Conservation (phyloP, 2,113 vertebrate species). For the Oenanthe melanoleuca region DNA sequence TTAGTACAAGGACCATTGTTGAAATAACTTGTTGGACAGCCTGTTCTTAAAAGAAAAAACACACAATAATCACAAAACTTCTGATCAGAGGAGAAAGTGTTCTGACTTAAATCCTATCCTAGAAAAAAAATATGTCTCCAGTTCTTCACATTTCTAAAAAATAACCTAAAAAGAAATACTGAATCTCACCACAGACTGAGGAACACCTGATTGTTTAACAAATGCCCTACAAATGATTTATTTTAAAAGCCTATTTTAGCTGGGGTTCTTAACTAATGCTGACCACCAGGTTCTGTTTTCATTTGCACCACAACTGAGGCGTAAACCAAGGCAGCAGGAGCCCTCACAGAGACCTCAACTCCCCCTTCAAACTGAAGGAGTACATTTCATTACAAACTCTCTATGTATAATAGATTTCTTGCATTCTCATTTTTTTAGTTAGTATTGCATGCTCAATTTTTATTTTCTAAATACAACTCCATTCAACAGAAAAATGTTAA, state of each 20-base stretch:
- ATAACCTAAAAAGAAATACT: background rate
- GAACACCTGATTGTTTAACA: background rate
- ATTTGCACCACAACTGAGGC: slow-evolving; percentile 13
- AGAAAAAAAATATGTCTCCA: background rate
- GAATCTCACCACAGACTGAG: background rate
- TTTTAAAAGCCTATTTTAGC: background rate
- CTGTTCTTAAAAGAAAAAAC: background rate
- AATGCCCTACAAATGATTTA: background rate
- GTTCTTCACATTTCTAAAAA: background rate
- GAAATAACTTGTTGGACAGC: background rate
- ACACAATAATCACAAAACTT: background rate
- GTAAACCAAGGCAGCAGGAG: slow-evolving; percentile 3
- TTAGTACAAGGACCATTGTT: background rate
- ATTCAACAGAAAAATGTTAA: slow-evolving; percentile 23
- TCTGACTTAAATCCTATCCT: background rate
- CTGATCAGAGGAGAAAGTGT: background rate
- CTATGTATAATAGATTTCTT: background rate
- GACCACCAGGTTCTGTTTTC: slow-evolving; percentile 13
- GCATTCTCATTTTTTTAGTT: background rate
- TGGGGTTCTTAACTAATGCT: background rate
- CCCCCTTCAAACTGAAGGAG: background rate
- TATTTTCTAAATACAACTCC: background rate
- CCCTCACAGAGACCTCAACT: background rate
- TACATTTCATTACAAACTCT: background rate
- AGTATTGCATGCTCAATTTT: background rate